These are phyloP conservation scores for Mizuhopecten yessoensis DNA, from an alignment of 1,140 invertebrate species.

Conservation along the genomic window DNA sequence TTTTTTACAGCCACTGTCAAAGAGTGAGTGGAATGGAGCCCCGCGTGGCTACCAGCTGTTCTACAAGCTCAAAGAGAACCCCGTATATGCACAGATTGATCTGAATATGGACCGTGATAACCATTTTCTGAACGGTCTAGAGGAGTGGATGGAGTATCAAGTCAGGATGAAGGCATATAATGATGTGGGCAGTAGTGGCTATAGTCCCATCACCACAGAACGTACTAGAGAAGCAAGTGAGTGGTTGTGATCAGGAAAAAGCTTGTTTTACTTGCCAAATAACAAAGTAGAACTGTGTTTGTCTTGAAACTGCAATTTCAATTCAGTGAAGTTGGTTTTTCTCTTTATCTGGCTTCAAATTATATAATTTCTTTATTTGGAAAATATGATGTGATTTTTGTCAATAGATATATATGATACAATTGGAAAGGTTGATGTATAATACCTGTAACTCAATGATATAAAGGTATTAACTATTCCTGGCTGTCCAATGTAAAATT, in stretches of 20 bases:
- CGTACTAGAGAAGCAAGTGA: conserved; percentile 95
- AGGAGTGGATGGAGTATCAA: conserved; percentile 96
- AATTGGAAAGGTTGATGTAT: too few relatives aligned
- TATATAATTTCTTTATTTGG: too few relatives aligned
- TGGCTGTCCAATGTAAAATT: too few relatives aligned
- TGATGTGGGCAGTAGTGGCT: conserved; percentile 93
- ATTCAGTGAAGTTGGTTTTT: too few relatives aligned
- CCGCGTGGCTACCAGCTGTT: conserved; percentile 95
- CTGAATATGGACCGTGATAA: conserved; percentile 81
- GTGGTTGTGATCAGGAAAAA: not conserved
- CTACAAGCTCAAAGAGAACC: conserved; percentile 87
- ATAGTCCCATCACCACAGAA: conserved; percentile 92
- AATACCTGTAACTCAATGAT: too few relatives aligned
- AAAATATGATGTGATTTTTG: too few relatives aligned
- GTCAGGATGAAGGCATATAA: conserved; percentile 96
- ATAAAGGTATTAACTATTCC: too few relatives aligned
- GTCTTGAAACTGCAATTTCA: too few relatives aligned
- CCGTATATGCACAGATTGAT: conserved; percentile 85
- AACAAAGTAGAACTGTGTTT: too few relatives aligned
- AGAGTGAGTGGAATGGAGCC: conserved; percentile 98
- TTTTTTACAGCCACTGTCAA: conserved; percentile 91
- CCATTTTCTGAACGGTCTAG: conserved; percentile 89
- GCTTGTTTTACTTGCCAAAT: too few relatives aligned
- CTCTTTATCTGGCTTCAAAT: too few relatives aligned
- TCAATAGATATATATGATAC: too few relatives aligned